Evolutionary conservation across 2,113 vertebrate species (phyloP), one percentile per base, ranked within the genome.

Genomic region (Capreolus pygargus): DNA sequence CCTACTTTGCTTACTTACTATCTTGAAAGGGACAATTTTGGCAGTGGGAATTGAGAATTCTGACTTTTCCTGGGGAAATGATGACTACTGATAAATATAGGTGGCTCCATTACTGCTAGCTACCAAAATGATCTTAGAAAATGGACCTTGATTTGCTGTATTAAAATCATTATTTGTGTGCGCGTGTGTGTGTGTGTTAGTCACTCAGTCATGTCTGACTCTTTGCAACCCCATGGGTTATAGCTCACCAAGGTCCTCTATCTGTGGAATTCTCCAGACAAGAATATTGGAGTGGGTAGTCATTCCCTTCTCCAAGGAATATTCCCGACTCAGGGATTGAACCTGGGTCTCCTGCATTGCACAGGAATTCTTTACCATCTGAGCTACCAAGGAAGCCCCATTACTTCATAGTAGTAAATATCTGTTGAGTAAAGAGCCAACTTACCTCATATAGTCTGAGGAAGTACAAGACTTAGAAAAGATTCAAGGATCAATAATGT

Each of bases 51-150:
- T 84, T 39, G 13, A 91, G 47, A 97, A 55, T 19, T 94, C 19
- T 84, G 83, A 74, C 47, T 91, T 96, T 96, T 89, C 36, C 60
- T 87, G 33, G 67, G 27, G 58, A 92, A 92, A 92, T 57, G 27
- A 95, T 86, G 61, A 95, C 5, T 64, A 28, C 52, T 61, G 36
- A 85, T 47, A 58, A 67, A 70, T 52, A 28, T 6, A 67, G 79
- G 9, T 47, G 55, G 3, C 12, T 96, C 36, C 43, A 60, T 86
- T 83, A 50, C 10, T 47, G 25, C 14, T 28, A 7, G 50, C 61
- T 64, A 57, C 47, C 36, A 90, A 93, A 47, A 6, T 7, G 8
- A n/a, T 60, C 57, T 91, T 84, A 82, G 79, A 76, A 97, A 93
- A 90, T 74, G 33, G 61, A 36, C 43, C n/a, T 81, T 33, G 11